phyloP scores from a whole-genome alignment of 2,113 vertebrate species.

The Fukomys damarensis region DNA sequence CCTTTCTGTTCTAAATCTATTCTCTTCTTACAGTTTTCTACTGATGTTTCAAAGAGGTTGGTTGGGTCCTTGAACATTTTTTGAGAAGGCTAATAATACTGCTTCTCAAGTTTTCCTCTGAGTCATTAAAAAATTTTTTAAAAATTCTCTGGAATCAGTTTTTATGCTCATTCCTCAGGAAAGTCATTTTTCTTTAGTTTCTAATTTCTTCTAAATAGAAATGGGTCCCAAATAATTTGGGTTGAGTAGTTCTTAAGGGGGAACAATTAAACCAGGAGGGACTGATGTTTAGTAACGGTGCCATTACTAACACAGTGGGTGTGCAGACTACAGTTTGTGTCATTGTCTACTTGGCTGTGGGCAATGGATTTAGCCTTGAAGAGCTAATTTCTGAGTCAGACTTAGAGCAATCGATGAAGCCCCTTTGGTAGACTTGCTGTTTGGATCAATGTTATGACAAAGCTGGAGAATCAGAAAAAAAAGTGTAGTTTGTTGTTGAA shows the following conservation, averaged over 20 bases:
- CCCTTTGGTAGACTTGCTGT: neutral
- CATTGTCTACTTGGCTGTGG: neutral
- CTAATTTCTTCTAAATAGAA: too few species aligned
- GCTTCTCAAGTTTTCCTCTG: slow-evolving; percentile 3
- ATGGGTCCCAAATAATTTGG: neutral
- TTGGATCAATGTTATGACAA: slow-evolving; percentile 21
- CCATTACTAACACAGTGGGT: neutral
- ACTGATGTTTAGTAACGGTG: neutral
- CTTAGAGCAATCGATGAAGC: neutral
- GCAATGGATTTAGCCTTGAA: neutral
- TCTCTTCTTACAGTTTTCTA: neutral
- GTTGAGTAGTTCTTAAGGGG: neutral
- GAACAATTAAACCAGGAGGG: neutral
- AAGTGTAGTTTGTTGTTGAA: neutral
- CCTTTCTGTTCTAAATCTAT: neutral
- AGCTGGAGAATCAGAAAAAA: slow-evolving; percentile 19
- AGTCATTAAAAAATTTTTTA: neutral
- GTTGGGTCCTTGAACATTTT: slow-evolving; percentile 1
- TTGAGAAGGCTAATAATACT: slow-evolving; percentile 15
- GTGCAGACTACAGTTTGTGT: neutral
- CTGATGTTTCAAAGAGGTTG: slow-evolving; percentile 1
- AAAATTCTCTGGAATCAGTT: neutral
- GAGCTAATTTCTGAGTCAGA: neutral
- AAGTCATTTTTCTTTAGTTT: slow-evolving; percentile 25
- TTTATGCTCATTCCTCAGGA: neutral